Base-by-base conservation (phyloP, 2,113 vertebrate species). In the Oophaga pumilio region DNA sequence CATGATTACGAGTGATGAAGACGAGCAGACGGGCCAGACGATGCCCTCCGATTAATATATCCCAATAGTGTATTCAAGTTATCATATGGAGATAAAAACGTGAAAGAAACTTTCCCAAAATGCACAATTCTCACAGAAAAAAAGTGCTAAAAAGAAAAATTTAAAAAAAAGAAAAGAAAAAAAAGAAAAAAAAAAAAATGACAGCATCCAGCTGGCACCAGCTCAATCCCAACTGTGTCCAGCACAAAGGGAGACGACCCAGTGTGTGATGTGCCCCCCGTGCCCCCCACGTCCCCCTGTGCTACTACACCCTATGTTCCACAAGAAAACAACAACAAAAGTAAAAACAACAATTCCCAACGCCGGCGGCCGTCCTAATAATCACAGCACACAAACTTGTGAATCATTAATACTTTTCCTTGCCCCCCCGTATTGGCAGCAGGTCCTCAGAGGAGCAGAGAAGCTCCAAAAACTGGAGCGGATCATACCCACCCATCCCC, bases 221-320 rank as follows among this genome's bases (percentile, higher is more conserved):
- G 28, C 59, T 71, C 66, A 7, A 74, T 59, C 69, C 83, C 69
- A 76, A 76, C 18, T 50, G 71, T 85, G 83, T n/a, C 83, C 83
- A 15, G 83, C 69, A 85, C 83, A 28, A 60, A 59, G 28, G 69
- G 83, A 76, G 56, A n/a, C 18, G 14, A 14, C 26, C 53, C 83
- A 82, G 79, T 66, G 79, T 78, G 52, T 78, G 26, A 78, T 57
- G 52, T 57, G n/a, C n/a, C 15, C 12, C 76, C 56, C n/a, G 13
- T 78, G 53, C 56, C n/a, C 52, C n/a, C 50, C 14, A 2, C 6
- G 6, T 53, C 52, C 50, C 57, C 26, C 52, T 15, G 6, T 33
- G 28, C 11, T 43, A 43, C 33, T 43, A 43, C 33, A 43, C 8
- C 76, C 1, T 17, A 78, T 52, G 24, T n/a, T 24, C 12, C 76